Base-by-base conservation (phyloP, 2,113 vertebrate genomes). In the Phainopepla nitens region DNA sequence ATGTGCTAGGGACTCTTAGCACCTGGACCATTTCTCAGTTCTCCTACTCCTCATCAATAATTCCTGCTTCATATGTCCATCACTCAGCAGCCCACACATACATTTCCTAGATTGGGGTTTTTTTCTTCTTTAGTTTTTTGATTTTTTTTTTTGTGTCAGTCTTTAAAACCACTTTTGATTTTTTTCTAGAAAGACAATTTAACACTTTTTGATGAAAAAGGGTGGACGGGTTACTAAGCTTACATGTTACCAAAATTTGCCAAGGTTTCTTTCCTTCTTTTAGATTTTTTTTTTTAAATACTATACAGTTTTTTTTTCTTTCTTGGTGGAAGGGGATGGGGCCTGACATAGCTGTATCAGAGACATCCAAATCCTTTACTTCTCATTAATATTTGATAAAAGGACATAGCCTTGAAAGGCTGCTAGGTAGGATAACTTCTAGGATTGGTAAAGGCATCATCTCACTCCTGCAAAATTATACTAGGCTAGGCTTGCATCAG, bases 31-130 rank as follows among this genome's bases (percentile, higher is more conserved):
- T 77, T 89, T 93, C 93, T 94, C 80, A 94, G 69, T 68, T 94
- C 91, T 97, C 85, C 90, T 94, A 82, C 60, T 89, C 44, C 20
- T 91, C 80, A 92, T 78, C 83, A 92, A n/a, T 89, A 96, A 94
- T 68, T 94, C 44, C 51, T 87, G 60, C n/a, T 60, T 94, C 56
- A 24, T 41, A 47, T 35, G 44, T 56, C 73, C 91, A 79, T 93
- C 91, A 92, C 69, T 93, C 73, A 82, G 45, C 36, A 87, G 35
- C 72, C 84, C 61, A 76, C 56, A 41, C 15, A 45, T 15, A 58
- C 4, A 33, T 60, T 91, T 85, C 25, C 33, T 75, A 42, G 10
- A 25, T 49, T 21, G 4, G 4, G 0, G 5, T 27, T 47, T 25
- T 73, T 44, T 29, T 29, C 7, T 10, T 36, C 4, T 19, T 53